Conservation (phyloP, 2,113 vertebrate genomes). For the human (Homo sapiens) region GRCh38 chr12:803001-803500, state of each 20-base stretch:
- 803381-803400: neutral
- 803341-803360: neutral
- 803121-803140: constrained; percentile 8
- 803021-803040: no score
- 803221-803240: neutral
- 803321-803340: constrained; percentile 12
- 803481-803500: neutral
- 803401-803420: neutral
- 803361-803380: neutral
- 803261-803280: neutral
- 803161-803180: constrained; percentile 2
- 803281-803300: neutral
- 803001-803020: neutral
- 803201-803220: neutral
- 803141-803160: neutral
- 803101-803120: neutral
- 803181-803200: neutral
- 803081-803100: neutral
- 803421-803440: neutral
- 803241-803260: neutral
- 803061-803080: neutral
- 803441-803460: neutral
- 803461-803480: constrained; percentile 2
- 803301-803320: neutral
- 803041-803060: neutral